A percentile compares a stretch with the other conserved stretches of the same genome.
These are phyloP conservation scores for Sitophilus oryzae DNA, from an alignment of 1,140 invertebrate species.

Conservation along the genomic window DNA sequence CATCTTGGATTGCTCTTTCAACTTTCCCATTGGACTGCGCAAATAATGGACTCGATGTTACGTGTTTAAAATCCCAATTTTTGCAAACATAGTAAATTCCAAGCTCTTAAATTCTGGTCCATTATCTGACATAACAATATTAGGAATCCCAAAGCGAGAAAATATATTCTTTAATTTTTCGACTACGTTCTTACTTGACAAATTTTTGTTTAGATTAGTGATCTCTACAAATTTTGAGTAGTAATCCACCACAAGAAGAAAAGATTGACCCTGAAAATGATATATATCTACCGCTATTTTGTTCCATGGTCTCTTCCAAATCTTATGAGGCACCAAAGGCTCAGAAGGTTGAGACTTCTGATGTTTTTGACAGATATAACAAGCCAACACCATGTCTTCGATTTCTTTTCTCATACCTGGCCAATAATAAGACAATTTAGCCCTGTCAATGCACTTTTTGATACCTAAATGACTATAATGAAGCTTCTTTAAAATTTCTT, in stretches of 20 bases:
- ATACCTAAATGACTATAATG: slow-evolving; percentile 47
- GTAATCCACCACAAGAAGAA: slow-evolving; percentile 41
- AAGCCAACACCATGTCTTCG: slow-evolving; percentile 41
- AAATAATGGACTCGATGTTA: slow-evolving; percentile 40
- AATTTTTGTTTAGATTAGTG: neutral
- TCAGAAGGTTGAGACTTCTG: slow-evolving; percentile 29
- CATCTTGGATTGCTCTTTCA: slow-evolving; percentile 40
- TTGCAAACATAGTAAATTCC: slow-evolving; percentile 43
- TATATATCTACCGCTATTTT: slow-evolving; percentile 37
- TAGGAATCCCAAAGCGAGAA: slow-evolving; percentile 38
- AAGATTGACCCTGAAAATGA: slow-evolving; percentile 35
- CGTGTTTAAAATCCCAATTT: slow-evolving; percentile 42
- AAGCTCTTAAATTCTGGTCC: slow-evolving; percentile 41
- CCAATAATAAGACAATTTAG: slow-evolving; percentile 23
- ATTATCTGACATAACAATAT: slow-evolving; percentile 41
- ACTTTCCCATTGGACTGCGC: slow-evolving; percentile 41
- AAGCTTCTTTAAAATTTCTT: slow-evolving; percentile 37
- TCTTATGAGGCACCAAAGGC: slow-evolving; percentile 36
- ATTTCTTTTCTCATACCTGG: slow-evolving; percentile 44
- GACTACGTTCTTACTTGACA: slow-evolving; percentile 19
- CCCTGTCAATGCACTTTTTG: slow-evolving; percentile 31
- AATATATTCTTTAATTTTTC: slow-evolving; percentile 32
- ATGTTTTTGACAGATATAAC: slow-evolving; percentile 40
- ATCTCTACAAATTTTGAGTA: slow-evolving; percentile 39
- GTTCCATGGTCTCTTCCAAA: slow-evolving; percentile 34